Evolutionary conservation across 2,888 invertebrate genomes (phyloP), one percentile per base, ranked within the genome.

Genomic region (Tachina grossa): DNA sequence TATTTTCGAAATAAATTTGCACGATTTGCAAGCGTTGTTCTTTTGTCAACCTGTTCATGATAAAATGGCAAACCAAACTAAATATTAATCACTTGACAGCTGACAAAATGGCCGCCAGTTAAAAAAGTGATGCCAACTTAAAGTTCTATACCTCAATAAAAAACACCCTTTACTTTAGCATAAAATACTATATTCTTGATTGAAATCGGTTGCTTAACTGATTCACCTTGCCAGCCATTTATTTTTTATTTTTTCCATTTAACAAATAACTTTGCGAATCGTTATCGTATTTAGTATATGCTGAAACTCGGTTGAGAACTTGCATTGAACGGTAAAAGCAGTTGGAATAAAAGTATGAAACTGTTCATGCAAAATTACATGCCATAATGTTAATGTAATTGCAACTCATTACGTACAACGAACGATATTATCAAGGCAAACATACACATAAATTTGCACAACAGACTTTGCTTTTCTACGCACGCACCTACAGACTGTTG

Each of bases 381-480:
- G 85, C 79, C 76, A 87, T 87, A 87, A 85, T 83, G 85, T 85
- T 88, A 87, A 87, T 87, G 88, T 88, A 88, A 88, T 88, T 88
- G 88, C 86, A 84, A 83, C 87, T 88, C 87, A 88, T 88, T 88
- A 88, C 83, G 81, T 79, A 79, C 79, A 82, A 85, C 78, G 83
- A 82, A 85, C 78, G 83, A 80, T 57, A 79, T 83, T 80, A 72
- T 78, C 87, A 76, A 71, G 65, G 55, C 68, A 78, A 49, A 51
- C 51, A 69, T 14, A 82, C 39, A 41, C 19, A 16, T 41, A 47
- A 43, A 9, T 19, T 4, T 5, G 19, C 47, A 14, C 16, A 47
- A 16, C 31, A 39, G 10, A 41, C 41, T 4, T 14, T 43, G 53
- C 51, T 43, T 31, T 19, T 13, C 41, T 31, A n/a, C 55, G 10